Base-by-base conservation (phyloP, 1,140 invertebrate species). In the Heliconius eleuchia region DNA sequence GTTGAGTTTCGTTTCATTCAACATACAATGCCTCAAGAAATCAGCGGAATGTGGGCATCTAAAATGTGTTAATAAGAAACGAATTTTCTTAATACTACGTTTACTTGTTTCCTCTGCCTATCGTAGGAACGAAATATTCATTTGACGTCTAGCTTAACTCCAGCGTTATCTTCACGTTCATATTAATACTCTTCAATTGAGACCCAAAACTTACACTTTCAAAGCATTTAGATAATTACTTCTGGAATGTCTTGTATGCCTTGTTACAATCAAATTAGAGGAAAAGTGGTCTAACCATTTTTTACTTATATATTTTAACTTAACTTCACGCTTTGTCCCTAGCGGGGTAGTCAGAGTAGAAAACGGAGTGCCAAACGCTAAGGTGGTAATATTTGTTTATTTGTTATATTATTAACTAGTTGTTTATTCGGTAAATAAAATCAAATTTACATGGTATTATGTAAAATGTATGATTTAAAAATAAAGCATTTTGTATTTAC, bases 181-280 rank as follows among this genome's bases (percentile, higher is more conserved):
- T 66, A 66, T 66, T 66, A 30, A 66, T 66, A 30, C 23, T 16
- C 23, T 66, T 66, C 57, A 66, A 66, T 66, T 66, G 30, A 66
- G 3, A 11, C 57, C 57, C 57, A 13, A 66, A 66, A 66, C 57
- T 66, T 66, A 66, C 57, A 57, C 55, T 57, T 57, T 23, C 23
- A 30, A 66, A 11, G 23, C 57, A 66, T 66, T 66, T 66, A 66
- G 23, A 27, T 23, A 5, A n/a, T 23, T 57, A 57, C 23, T 27
- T 23, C 23, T 66, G 23, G 9, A 66, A 66, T 66, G 57, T 27
- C 57, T 30, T 57, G 55, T 23, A 57, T 46, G 13, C 42, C 42
- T 66, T 16, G 11, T 66, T 60, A 27, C 30, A 66, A 66, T 27
- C 1, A 23, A 30, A 11, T 66, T 11, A 13, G 13, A 5, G 23